phyloP scores from a whole-genome alignment of 2,888 invertebrate species.

The Barypeithes pellucidus region DNA sequence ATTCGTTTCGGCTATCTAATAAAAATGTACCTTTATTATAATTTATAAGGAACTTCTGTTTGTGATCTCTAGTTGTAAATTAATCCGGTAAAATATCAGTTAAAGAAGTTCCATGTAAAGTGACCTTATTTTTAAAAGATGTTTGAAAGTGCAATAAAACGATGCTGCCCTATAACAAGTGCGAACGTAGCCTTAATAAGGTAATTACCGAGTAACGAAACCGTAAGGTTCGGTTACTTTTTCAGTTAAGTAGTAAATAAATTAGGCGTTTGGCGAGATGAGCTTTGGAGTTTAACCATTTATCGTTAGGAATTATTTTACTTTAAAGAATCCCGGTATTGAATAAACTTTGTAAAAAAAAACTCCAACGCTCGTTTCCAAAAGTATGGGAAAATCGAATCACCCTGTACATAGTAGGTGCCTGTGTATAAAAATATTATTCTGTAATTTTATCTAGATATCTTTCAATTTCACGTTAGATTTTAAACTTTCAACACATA shows the following conservation, averaged over 20 bases:
- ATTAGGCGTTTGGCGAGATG: not conserved
- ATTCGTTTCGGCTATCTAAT: not conserved
- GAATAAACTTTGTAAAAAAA: not conserved
- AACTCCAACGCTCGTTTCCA: not conserved
- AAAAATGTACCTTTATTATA: not conserved
- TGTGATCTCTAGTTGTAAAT: constrained; percentile 19
- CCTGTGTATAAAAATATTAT: constrained; percentile 37
- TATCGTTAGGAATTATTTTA: not conserved
- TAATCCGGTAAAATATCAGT: constrained; percentile 16
- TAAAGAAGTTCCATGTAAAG: constrained; percentile 31
- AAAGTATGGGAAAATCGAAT: constrained; percentile 13
- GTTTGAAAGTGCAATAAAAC: constrained; percentile 28
- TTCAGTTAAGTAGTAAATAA: constrained; percentile 1
- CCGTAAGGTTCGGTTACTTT: not conserved
- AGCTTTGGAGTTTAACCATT: not conserved
- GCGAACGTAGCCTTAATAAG: constrained; percentile 9
- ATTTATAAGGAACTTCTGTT: constrained; percentile 11
- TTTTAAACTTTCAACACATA: constrained; percentile 44
- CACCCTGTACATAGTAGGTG: constrained; percentile 50
- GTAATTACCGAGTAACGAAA: not conserved
- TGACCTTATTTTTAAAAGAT: constrained; percentile 32
- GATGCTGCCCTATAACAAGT: constrained; percentile 19
- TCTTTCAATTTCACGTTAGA: constrained; percentile 42
- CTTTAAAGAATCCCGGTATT: not conserved
- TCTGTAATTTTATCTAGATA: constrained; percentile 40